Evolutionary conservation across 1,140 invertebrate species (phyloP).

Genomic region (Cyrtorhinus lividipennis): DNA sequence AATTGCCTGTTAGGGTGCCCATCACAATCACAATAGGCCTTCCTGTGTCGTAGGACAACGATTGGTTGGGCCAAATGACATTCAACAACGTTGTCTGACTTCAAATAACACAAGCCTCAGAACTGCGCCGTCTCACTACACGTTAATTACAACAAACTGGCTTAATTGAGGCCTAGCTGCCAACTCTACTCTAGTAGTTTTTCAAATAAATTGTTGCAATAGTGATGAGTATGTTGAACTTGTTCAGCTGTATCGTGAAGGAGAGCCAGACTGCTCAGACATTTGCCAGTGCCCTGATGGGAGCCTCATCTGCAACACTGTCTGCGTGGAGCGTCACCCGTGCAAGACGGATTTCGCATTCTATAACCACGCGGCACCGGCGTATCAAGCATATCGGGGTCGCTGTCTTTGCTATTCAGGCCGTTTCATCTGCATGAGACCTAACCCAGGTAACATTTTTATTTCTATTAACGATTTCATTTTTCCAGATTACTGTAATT

Average conservation of each 20-base stretch:
- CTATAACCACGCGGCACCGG: conserved; percentile 75
- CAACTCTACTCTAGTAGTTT: too few species aligned
- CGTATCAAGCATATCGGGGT: conserved; percentile 73
- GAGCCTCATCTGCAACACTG: conserved; percentile 64
- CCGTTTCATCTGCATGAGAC: conserved; percentile 78
- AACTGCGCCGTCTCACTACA: too few species aligned
- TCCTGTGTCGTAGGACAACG: too few species aligned
- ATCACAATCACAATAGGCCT: too few species aligned
- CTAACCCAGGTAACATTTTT: conserved; percentile 50
- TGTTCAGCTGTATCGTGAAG: conserved; percentile 62
- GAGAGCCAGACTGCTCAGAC: conserved; percentile 68
- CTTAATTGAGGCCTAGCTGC: too few species aligned
- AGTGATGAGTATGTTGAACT: background rate
- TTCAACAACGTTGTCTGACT: too few species aligned
- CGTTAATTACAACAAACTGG: too few species aligned
- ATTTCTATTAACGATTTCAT: background rate
- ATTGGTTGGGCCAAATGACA: too few species aligned
- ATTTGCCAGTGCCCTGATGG: conserved; percentile 62
- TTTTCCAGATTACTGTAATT: background rate
- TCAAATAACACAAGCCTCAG: too few species aligned
- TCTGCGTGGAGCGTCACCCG: conserved; percentile 66
- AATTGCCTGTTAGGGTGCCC: too few species aligned
- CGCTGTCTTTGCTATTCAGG: conserved; percentile 81
- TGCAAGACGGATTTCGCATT: conserved; percentile 73
- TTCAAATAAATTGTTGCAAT: too few species aligned